Conservation (phyloP, 2,888 invertebrate genomes). For the Polyommatus icarus region DNA sequence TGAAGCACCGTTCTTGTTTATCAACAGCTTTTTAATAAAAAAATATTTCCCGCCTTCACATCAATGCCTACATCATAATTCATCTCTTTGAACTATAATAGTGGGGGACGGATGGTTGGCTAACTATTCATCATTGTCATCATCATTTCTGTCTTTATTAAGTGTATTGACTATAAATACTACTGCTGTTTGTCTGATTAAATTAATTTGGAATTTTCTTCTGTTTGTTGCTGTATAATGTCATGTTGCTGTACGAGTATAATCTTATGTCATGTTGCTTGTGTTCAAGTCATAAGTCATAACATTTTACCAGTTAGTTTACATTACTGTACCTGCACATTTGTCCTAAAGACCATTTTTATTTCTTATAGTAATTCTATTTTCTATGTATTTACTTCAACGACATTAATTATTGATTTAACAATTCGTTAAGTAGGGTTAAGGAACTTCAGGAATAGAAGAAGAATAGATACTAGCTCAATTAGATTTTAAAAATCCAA, state of each 20-base stretch:
- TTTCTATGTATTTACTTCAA: too few species aligned
- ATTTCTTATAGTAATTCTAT: too few species aligned
- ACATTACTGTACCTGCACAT: background rate
- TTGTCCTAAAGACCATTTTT: too few species aligned
- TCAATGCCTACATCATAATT: conserved; percentile 16
- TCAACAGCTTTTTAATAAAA: conserved; percentile 13
- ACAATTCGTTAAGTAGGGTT: too few species aligned
- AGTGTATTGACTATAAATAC: conserved; percentile 6
- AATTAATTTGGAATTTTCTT: background rate
- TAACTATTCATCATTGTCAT: background rate
- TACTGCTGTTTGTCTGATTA: background rate
- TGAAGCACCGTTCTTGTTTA: background rate
- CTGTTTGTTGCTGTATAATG: background rate
- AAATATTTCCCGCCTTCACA: conserved; percentile 12
- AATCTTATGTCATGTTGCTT: background rate
- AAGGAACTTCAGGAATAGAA: too few species aligned
- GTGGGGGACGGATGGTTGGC: background rate
- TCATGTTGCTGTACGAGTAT: background rate
- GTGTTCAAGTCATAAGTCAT: background rate
- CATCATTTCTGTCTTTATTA: background rate
- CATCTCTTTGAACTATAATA: conserved; percentile 6
- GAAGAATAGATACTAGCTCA: too few species aligned
- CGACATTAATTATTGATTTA: too few species aligned
- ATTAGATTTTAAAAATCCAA: too few species aligned
- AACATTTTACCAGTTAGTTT: background rate